phyloP scores from a whole-genome alignment of 35 echinoderm and acorn worm species.

The Patiria miniata region DNA sequence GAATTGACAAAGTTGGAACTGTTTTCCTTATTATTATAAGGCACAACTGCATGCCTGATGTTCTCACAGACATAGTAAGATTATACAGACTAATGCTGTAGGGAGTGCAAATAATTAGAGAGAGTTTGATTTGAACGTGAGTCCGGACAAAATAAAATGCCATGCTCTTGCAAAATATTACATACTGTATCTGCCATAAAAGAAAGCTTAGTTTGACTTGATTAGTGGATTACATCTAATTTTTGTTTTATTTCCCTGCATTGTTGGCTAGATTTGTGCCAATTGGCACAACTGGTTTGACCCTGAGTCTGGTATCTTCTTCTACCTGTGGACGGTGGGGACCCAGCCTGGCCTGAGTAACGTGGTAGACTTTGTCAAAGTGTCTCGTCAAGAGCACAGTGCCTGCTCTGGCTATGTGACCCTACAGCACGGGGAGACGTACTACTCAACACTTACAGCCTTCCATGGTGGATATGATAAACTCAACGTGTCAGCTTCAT shows the following conservation, averaged over 20 bases:
- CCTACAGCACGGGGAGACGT: conserved; percentile 42
- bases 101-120: too few species aligned
- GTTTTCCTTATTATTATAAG: too few species aligned
- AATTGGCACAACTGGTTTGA: conserved; percentile 56
- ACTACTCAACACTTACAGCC: conserved; percentile 41
- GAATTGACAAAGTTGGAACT: too few species aligned
- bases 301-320: conserved; percentile 37
- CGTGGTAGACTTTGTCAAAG: conserved; percentile 1
- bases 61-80: too few species aligned
- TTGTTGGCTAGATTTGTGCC: conserved; percentile 37
- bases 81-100: too few species aligned
- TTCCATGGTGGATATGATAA: conserved; percentile 54
- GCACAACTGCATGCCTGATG: too few species aligned
- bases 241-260: not conserved
- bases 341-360: conserved; percentile 5
- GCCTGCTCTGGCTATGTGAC: conserved; percentile 14
- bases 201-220: too few species aligned
- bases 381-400: conserved; percentile 14
- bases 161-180: too few species aligned
- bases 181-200: too few species aligned
- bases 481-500: conserved; percentile 40
- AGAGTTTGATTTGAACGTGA: too few species aligned
- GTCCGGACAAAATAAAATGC: too few species aligned
- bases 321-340: conserved; percentile 41
- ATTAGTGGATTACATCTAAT: too few species aligned